A percentile compares a stretch with the other conserved stretches of the same genome.
Conservation (phyloP, 92 coral and sea anemone species). For the Palythoa heliodiscus region DNA sequence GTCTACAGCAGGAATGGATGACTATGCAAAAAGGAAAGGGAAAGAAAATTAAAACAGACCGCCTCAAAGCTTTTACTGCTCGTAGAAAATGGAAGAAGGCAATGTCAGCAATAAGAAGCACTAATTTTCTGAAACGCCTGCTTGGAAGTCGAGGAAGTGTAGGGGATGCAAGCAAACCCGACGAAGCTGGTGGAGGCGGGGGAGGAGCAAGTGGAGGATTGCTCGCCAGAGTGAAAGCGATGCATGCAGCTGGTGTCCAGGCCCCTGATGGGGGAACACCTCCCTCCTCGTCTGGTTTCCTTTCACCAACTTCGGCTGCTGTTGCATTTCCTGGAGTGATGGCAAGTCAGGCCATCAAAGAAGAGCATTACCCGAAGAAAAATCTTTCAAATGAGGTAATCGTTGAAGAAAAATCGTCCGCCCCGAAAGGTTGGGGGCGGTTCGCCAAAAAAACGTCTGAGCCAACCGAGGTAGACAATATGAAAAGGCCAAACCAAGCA, state of each 20-base stretch:
- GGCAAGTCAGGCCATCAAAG: slow-evolving; percentile 34
- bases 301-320: slow-evolving; percentile 81
- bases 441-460: slow-evolving; percentile 10
- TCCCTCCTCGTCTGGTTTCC: slow-evolving; percentile 80
- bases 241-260: slow-evolving; percentile 96
- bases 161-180: slow-evolving; percentile 57
- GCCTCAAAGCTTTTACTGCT: slow-evolving; percentile 99
- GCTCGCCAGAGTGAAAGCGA: slow-evolving; percentile 91
- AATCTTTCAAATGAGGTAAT: slow-evolving; percentile 35
- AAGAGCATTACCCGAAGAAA: slow-evolving; percentile 18
- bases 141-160: slow-evolving; percentile 82
- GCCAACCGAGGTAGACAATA: neutral
- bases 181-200: slow-evolving; percentile 47
- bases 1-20: slow-evolving; percentile 85
- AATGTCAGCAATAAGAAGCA: slow-evolving; percentile 95
- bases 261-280: slow-evolving; percentile 72
- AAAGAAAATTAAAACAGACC: slow-evolving; percentile 83
- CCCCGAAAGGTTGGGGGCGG: slow-evolving; percentile 34
- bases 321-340: slow-evolving; percentile 31
- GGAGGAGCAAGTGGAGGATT: slow-evolving; percentile 70
- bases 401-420: slow-evolving; percentile 25
- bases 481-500: neutral
- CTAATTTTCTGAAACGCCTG: slow-evolving; percentile 94
- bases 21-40: slow-evolving; percentile 77
- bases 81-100: slow-evolving; percentile 98